phyloP scores from a whole-genome alignment of 1,140 invertebrate genomes.

The Metopolophium dirhodum region DNA sequence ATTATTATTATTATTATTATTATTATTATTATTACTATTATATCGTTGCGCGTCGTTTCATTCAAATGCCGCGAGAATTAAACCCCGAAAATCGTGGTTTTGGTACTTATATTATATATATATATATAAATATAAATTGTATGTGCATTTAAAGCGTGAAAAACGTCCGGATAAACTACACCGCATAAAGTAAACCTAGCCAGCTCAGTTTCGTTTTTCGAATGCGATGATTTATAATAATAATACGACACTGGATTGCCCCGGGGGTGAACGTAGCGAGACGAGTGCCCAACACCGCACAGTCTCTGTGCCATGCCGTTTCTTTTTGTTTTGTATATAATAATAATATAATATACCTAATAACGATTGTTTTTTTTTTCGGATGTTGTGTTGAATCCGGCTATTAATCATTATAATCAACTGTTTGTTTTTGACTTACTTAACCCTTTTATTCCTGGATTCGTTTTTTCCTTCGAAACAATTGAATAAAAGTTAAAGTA shows the following conservation, averaged over 20 bases:
- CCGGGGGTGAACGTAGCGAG: background rate
- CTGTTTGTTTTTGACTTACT: background rate
- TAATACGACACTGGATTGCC: background rate
- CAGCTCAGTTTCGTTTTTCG: background rate
- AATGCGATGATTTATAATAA: background rate
- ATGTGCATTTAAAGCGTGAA: background rate
- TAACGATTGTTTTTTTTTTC: background rate
- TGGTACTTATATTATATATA: background rate
- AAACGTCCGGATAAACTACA: background rate
- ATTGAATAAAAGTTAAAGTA: background rate
- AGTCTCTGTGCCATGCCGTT: background rate
- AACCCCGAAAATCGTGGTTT: background rate
- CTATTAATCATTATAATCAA: constrained; percentile 15
- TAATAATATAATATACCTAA: background rate
- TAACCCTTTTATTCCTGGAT: background rate
- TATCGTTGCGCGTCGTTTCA: background rate
- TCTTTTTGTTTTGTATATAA: background rate
- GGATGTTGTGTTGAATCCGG: background rate
- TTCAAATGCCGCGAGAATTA: background rate
- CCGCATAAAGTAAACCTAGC: background rate
- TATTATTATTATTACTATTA: background rate
- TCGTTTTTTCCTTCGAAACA: background rate
- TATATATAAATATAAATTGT: background rate
- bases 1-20: background rate
- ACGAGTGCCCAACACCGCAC: background rate